These are phyloP conservation scores for Pluvialis apricaria DNA, from an alignment of 2,113 vertebrate genomes.

Conservation along the genomic window DNA sequence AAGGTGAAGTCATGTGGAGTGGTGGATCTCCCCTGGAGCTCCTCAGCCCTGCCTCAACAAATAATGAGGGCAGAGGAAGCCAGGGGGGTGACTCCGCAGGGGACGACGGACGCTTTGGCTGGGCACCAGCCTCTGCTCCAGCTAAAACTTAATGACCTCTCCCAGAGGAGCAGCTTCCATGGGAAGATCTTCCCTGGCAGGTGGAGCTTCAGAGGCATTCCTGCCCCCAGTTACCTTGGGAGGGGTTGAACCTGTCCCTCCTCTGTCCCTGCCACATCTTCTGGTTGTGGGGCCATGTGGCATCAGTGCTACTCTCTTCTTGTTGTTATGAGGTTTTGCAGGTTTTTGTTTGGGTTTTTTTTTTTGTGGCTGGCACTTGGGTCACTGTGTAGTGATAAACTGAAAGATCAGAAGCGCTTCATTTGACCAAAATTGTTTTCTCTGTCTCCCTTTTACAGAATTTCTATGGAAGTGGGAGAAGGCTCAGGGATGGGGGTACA, in stretches of 20 bases:
- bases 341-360: background rate
- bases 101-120: rapidly evolving
- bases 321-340: background rate
- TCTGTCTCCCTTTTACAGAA: background rate
- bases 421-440: background rate
- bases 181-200: background rate
- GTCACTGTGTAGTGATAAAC: background rate
- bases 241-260: background rate
- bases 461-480: background rate
- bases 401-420: background rate
- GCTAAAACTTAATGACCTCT: background rate
- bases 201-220: background rate
- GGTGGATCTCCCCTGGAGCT: background rate
- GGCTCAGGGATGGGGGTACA: background rate
- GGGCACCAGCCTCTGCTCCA: background rate
- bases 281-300: background rate
- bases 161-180: background rate
- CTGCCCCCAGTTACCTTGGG: background rate
- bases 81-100: background rate
- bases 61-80: background rate
- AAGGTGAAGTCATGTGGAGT: background rate
- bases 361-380: background rate
- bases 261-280: background rate
- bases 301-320: background rate
- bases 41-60: no score